Evolutionary conservation across 2,113 vertebrate genomes (phyloP).

Genomic region (Amia ocellicauda): DNA sequence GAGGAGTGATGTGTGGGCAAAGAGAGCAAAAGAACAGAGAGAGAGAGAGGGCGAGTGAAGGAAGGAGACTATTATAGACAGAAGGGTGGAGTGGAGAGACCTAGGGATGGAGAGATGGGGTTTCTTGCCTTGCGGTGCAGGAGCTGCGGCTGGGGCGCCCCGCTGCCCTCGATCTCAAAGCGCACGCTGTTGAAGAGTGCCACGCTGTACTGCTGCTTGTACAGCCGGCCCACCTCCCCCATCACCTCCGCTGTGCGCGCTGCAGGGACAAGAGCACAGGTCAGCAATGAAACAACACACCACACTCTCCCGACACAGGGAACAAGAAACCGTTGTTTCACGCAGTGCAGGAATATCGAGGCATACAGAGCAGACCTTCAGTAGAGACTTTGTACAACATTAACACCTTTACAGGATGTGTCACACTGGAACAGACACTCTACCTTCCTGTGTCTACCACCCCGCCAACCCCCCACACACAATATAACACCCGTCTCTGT

Average conservation of each 20-base stretch:
- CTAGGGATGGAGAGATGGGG: background rate
- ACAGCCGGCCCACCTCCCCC: slow-evolving; percentile 72
- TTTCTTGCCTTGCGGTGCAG: slow-evolving; percentile 83
- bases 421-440: background rate
- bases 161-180: slow-evolving; percentile 84
- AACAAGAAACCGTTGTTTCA: too few relatives aligned
- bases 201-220: slow-evolving; percentile 81
- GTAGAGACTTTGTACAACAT: too few relatives aligned
- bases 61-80: background rate
- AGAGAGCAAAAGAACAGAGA: fast-evolving
- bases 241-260: slow-evolving; percentile 74
- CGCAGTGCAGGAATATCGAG: too few relatives aligned
- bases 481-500: too few relatives aligned
- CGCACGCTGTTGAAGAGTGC: slow-evolving; percentile 89
- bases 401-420: too few relatives aligned
- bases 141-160: slow-evolving; percentile 78
- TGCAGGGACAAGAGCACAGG: slow-evolving; percentile 47
- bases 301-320: too few relatives aligned
- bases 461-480: background rate
- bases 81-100: background rate
- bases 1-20: background rate
- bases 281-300: too few relatives aligned
- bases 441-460: background rate
- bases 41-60: background rate
- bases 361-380: too few relatives aligned